Conservation (phyloP, 2,113 vertebrate genomes). For the Petaurus breviceps region DNA sequence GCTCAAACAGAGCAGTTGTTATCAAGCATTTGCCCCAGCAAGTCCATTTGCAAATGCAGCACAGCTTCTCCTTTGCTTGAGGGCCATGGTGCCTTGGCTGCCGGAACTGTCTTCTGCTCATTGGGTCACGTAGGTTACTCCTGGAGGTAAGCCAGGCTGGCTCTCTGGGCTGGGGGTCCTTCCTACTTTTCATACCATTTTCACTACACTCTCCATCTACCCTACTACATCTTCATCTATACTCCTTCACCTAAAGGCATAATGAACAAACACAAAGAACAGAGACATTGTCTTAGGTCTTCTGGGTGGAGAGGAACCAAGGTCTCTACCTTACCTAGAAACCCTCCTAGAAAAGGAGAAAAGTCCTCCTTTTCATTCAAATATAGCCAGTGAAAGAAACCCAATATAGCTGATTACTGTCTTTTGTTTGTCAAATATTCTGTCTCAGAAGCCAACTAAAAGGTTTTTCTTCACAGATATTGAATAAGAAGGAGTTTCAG, state of each 20-base stretch:
- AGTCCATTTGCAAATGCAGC: neutral
- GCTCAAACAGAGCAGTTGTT: neutral
- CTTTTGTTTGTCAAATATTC: neutral
- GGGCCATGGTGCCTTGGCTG: neutral
- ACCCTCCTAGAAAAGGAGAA: neutral
- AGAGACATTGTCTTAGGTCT: neutral
- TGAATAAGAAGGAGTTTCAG: neutral
- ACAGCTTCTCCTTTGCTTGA: neutral
- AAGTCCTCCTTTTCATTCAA: neutral
- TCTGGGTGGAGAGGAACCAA: neutral
- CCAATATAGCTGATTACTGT: neutral
- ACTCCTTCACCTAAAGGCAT: neutral
- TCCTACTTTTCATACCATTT: neutral
- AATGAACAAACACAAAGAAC: neutral
- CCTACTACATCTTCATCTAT: neutral
- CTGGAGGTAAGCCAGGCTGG: neutral
- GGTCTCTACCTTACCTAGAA: neutral
- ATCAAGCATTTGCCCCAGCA: neutral
- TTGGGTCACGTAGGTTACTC: neutral
- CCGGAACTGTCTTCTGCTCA: too few relatives aligned
- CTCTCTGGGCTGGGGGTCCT: neutral
- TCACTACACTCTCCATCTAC: neutral
- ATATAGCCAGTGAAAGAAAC: neutral
- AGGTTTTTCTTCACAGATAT: neutral
- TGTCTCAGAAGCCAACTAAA: neutral